Evolutionary conservation across 92 coral and sea anemone genomes (phyloP).

Genomic region (Bergia sp.): DNA sequence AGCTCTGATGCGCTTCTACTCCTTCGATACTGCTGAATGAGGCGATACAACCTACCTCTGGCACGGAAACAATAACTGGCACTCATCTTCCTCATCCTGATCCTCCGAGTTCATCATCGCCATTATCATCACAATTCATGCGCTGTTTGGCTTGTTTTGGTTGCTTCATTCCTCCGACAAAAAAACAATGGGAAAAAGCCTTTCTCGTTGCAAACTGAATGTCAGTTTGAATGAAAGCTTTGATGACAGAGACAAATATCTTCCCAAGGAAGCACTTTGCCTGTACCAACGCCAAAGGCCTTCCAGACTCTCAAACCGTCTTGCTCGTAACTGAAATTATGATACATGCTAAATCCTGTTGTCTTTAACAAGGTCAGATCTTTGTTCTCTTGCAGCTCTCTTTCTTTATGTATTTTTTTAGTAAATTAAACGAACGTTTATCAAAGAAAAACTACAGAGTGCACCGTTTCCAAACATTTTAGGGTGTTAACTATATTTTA

Average conservation of each 20-base stretch:
- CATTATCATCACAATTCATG: background rate
- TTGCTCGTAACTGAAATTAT: constrained; percentile 25
- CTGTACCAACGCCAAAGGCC: constrained; percentile 45
- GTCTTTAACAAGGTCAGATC: too few species aligned
- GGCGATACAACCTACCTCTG: constrained; percentile 20
- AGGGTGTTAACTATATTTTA: too few species aligned
- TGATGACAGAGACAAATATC: constrained; percentile 19
- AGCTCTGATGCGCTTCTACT: constrained; percentile 19
- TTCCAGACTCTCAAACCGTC: constrained; percentile 51
- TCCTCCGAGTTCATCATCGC: background rate
- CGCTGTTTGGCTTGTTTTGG: background rate
- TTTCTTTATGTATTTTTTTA: too few species aligned
- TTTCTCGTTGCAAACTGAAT: background rate
- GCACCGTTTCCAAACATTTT: too few species aligned
- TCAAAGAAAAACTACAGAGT: too few species aligned
- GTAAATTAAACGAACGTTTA: too few species aligned
- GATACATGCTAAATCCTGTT: background rate
- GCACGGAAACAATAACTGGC: constrained; percentile 25
- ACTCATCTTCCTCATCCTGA: constrained; percentile 12
- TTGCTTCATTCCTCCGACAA: background rate
- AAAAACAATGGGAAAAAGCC: background rate
- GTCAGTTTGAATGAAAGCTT: constrained; percentile 4
- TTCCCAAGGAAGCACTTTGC: constrained; percentile 35
- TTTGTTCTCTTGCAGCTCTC: too few species aligned
- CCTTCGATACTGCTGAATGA: constrained; percentile 36